Conservation (phyloP, 2,888 invertebrate genomes). For the Hololepta plana region DNA sequence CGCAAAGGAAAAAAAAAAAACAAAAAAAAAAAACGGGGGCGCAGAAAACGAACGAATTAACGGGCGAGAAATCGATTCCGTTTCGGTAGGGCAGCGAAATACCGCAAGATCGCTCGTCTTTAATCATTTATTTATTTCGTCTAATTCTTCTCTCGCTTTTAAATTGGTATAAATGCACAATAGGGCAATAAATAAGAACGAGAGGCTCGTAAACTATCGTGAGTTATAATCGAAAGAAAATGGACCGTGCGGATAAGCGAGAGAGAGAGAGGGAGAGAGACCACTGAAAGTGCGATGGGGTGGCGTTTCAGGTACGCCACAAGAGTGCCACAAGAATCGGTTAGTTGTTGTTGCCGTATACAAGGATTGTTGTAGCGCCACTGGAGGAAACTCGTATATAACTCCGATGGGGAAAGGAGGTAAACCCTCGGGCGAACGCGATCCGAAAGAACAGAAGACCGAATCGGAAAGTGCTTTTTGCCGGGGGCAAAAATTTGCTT, state of each 20-base stretch:
- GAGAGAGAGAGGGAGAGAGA: not conserved
- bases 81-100: too few relatives aligned
- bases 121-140: too few relatives aligned
- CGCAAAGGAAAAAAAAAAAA: too few relatives aligned
- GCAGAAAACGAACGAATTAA: too few relatives aligned
- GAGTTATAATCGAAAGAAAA: not conserved
- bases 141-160: too few relatives aligned
- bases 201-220: not conserved
- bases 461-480: too few relatives aligned
- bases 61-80: too few relatives aligned
- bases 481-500: too few relatives aligned
- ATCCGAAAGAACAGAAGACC: not conserved
- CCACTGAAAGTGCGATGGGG: not conserved
- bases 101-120: too few relatives aligned
- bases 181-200: not conserved
- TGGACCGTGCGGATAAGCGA: not conserved
- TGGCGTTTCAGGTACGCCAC: too few relatives aligned
- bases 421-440: conserved; percentile 1
- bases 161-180: conserved; percentile 1
- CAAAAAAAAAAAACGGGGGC: too few relatives aligned
- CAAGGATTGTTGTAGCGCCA: too few relatives aligned
- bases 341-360: conserved; percentile 2
- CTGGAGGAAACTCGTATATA: conserved; percentile 1
- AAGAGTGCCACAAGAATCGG: conserved; percentile 2
- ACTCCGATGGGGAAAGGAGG: conserved; percentile 1